Conservation (phyloP, 2,113 vertebrate genomes). For the Myotis brandtii region DNA sequence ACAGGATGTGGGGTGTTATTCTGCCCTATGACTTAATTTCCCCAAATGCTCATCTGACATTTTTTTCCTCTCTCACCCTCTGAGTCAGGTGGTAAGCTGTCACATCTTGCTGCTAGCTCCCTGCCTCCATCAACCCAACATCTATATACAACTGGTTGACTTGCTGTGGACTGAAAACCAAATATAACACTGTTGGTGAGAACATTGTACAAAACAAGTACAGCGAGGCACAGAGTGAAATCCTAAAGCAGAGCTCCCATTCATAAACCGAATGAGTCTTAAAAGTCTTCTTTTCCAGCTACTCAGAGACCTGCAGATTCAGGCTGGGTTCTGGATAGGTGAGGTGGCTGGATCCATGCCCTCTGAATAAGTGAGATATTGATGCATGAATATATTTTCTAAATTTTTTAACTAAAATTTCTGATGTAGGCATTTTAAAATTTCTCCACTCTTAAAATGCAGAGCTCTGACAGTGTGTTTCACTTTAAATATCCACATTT, state of each 20-base stretch:
- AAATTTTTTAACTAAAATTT: neutral
- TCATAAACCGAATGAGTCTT: neutral
- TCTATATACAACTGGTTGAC: neutral
- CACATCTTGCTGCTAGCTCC: neutral
- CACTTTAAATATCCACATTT: neutral
- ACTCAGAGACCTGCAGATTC: neutral
- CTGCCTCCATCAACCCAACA: neutral
- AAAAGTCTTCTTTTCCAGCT: neutral
- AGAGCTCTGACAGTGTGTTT: neutral
- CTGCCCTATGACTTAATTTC: neutral
- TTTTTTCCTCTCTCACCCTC: neutral
- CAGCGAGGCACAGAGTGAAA: accelerated
- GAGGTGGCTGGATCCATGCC: neutral
- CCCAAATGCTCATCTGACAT: neutral
- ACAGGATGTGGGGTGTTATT: neutral
- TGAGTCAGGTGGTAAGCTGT: neutral
- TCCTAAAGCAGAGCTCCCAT: neutral
- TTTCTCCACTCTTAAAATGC: neutral
- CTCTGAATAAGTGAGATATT: neutral
- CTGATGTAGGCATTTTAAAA: neutral
- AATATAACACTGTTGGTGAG: neutral
- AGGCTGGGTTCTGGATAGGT: neutral
- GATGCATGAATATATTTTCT: neutral
- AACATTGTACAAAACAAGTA: neutral
- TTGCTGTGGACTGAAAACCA: neutral